phyloP scores from a whole-genome alignment of 2,113 vertebrate species.

The Lepisosteus osseus region DNA sequence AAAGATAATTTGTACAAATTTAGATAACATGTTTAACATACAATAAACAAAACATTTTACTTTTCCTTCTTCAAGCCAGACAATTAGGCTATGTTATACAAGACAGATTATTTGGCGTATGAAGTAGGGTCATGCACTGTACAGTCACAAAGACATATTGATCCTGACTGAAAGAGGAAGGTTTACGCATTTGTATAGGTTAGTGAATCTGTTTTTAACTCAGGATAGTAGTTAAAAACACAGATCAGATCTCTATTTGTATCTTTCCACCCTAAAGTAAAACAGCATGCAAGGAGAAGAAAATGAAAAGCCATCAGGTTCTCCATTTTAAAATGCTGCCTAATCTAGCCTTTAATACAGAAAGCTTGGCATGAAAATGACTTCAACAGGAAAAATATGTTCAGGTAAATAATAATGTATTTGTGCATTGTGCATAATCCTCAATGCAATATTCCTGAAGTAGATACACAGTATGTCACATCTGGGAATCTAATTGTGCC shows the following conservation, averaged over 20 bases:
- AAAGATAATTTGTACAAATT: too few species aligned
- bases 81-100: constrained; percentile 1
- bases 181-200: neutral
- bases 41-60: too few species aligned
- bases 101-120: neutral
- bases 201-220: neutral
- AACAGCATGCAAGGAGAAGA: constrained; percentile 91
- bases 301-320: constrained; percentile 74
- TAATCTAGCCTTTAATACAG: constrained; percentile 83
- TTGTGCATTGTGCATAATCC: neutral
- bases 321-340: constrained; percentile 77
- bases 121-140: neutral
- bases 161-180: too few species aligned
- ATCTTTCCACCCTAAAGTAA: constrained; percentile 87
- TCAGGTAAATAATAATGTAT: neutral
- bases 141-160: neutral
- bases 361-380: constrained; percentile 97
- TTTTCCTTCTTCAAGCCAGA: too few species aligned
- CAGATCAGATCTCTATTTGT: constrained; percentile 53
- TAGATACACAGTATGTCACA: constrained; percentile 2
- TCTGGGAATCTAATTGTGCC: neutral
- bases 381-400: constrained; percentile 23
- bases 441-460: constrained; percentile 2
- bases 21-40: too few species aligned
- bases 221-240: neutral